Base-by-base conservation (phyloP, 2,113 vertebrate species). In the Herpetotheres cachinnans region DNA sequence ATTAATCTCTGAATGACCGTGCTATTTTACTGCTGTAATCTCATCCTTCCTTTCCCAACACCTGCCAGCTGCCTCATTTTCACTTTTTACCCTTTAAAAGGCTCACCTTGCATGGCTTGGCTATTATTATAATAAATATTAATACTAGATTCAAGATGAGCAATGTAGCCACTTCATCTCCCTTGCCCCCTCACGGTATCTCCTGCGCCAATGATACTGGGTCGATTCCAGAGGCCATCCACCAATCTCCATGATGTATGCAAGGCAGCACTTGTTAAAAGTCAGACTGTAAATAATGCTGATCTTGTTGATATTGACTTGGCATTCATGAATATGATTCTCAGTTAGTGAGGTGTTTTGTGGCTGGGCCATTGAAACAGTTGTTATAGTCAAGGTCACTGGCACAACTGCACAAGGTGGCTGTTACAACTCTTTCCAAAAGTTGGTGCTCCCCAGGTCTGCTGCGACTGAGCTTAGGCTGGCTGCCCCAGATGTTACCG, bases 21-120 rank as follows among this genome's bases (percentile, higher is more conserved):
- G 93, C 92, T 97, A 95, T 97, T 96, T 97, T 72, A 95, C 94
- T 40, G 77, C 89, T 85, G 91, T 97, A 96, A 97, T 97, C 94
- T 97, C 91, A 95, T 95, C 66, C 96, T 95, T 96, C 91, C 94
- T 95, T 95, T 95, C 93, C 91, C 91, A 96, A 91, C 81, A 95
- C 87, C 94, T 96, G 94, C 96, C 94, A 95, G 91, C 91, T 95
- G 96, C 84, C 86, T 95, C 91, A 93, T 96, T 95, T 95, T 94
- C 94, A 97, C 88, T 92, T 96, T 93, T 94, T 96, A 97, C 96
- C 97, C 97, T 97, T 96, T 97, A 96, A 93, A 96, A 97, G 79
- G 93, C 94, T 97, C 95, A 96, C 92, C 90, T 95, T 86, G 88
- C 63, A 54, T 86, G 38, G 93, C 87, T 93, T 92, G 90, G 79